Evolutionary conservation across 2,888 invertebrate genomes (phyloP), one percentile per base, ranked within the genome.

Genomic region (Caenorhabditis zanzibari): DNA sequence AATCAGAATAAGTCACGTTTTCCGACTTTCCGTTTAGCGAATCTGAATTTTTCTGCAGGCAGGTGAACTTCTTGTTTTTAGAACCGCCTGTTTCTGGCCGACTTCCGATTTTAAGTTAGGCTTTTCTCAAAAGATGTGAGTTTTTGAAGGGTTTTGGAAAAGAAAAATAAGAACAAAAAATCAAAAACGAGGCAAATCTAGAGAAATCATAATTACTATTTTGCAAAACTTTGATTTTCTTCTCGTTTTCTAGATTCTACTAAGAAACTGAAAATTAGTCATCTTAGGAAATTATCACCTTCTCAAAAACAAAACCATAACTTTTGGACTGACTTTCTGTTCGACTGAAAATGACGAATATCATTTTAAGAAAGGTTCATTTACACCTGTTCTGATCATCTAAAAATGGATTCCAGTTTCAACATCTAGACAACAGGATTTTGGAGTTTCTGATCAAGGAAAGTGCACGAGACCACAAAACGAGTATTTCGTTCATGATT

Each of bases 1-100:
- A 54, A 54, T 54, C 54, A 24, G 26, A 26, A 32, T 32, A 32
- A 54, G 54, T 54, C 54, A 54, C 54, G 54, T 54, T 54, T 54
- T 52, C 52, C 24, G n/a, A n/a, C n/a, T n/a, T 26, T 54, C 14
- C 3, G 12, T 54, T 54, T 26, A 26, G 54, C 26, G 26, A 26
- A 54, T 14, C 26, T 19, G 12, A 14, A n/a, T 4, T 26, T 54
- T 54, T 22, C n/a, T 7, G 49, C 19, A 54, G 10, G 54, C 54
- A 54, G 54, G 54, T 54, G 54, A 26, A 32, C 19, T 38, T 7
- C 10, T 5, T 19, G 14, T 28, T 59, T 59, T 35, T 28, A 26
- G 56, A 49, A 54, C 14, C 32, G 32, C 16, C 58, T 58, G 4
- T 58, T 58, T 54, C 26, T 49, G 19, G 9, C 12, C 26, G 12